A percentile compares a stretch with the other conserved stretches of the same genome.
Conservation (phyloP, 2,113 vertebrate genomes). For the Nanorana parkeri region DNA sequence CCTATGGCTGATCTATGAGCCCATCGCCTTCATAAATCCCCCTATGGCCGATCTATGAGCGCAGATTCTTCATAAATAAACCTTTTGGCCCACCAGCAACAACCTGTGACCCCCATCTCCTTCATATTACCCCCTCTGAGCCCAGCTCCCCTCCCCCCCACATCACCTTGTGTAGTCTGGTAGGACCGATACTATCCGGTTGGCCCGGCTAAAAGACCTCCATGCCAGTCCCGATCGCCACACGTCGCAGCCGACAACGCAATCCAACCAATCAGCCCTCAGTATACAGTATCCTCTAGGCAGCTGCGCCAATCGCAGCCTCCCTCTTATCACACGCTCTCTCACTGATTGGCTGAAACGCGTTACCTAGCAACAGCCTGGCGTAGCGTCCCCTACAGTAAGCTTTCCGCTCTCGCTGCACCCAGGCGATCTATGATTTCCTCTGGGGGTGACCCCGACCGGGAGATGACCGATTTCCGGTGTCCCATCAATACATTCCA, state of each 20-base stretch:
- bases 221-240: background rate
- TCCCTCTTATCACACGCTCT: background rate
- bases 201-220: no score
- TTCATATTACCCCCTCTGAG: background rate
- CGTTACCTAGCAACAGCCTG: constrained; percentile 19
- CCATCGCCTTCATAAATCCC: no score
- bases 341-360: background rate
- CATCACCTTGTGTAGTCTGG: background rate
- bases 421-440: no score
- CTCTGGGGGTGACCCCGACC: no score
- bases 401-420: no score
- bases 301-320: background rate
- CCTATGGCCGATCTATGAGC: no score
- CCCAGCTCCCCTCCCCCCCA: background rate
- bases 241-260: background rate
- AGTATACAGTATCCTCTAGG: background rate
- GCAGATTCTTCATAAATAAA: no score
- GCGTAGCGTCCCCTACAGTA: background rate
- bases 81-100: no score
- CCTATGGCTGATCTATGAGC: background rate
- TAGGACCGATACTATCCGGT: no score
- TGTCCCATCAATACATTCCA: no score
- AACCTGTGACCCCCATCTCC: background rate
- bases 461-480: no score
- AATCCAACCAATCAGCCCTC: background rate